These are phyloP conservation scores for Conus canariensis DNA, from an alignment of 2,888 invertebrate genomes.

Conservation along the genomic window DNA sequence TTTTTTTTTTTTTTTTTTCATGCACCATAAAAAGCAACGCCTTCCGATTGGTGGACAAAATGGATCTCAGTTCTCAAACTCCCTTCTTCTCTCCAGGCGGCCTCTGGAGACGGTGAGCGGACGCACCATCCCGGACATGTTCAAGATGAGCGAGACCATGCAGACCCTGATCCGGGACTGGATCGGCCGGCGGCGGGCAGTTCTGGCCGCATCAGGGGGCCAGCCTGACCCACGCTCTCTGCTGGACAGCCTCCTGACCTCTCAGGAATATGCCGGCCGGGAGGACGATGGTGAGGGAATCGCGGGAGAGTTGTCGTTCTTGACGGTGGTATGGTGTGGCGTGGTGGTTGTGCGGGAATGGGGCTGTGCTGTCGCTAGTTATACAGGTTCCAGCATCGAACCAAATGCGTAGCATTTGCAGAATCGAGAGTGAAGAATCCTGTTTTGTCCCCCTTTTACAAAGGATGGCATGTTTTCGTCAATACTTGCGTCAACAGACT, in stretches of 20 bases:
- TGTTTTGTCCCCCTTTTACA: too few species aligned
- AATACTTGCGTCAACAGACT: too few species aligned
- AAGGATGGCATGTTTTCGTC: too few species aligned
- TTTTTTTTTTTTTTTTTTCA: background rate
- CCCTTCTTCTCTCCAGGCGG: background rate
- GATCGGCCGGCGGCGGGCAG: constrained; percentile 23
- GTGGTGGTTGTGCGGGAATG: background rate
- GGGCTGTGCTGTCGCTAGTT: background rate
- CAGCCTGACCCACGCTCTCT: constrained; percentile 36
- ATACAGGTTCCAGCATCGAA: too few species aligned
- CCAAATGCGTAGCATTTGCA: too few species aligned
- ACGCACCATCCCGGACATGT: constrained; percentile 43
- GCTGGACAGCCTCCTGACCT: constrained; percentile 44
- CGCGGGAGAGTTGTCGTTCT: background rate
- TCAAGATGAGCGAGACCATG: constrained; percentile 33
- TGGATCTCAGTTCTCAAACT: too few species aligned
- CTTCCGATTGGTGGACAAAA: too few species aligned
- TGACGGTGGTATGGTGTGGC: background rate
- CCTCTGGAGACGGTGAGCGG: constrained; percentile 35
- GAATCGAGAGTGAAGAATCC: too few species aligned
- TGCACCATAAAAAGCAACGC: too few species aligned
- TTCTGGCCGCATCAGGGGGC: background rate
- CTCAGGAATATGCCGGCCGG: constrained; percentile 41
- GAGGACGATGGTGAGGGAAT: constrained; percentile 41
- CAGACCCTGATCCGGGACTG: constrained; percentile 5